phyloP scores from a whole-genome alignment of 2,797 vertebrate genomes.

The Pangasius krempfi region DNA sequence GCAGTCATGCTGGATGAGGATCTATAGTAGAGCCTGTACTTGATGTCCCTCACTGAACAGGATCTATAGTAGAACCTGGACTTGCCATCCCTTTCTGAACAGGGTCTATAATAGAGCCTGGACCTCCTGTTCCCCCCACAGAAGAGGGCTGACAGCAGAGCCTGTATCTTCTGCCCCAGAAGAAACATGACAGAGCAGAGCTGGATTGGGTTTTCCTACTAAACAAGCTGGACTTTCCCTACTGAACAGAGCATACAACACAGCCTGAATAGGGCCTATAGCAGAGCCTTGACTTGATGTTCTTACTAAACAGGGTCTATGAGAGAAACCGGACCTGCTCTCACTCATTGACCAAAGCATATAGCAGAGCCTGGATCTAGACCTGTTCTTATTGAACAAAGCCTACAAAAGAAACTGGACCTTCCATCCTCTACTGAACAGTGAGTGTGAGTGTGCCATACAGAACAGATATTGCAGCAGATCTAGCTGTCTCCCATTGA shows the following conservation, averaged over 20 bases:
- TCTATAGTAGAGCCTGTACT: not conserved
- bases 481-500: not conserved
- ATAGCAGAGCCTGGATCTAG: not conserved
- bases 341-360: not conserved
- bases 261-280: not conserved
- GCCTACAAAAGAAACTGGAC: not conserved
- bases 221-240: not conserved
- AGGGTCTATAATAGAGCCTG: not conserved
- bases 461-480: not conserved
- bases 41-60: not conserved
- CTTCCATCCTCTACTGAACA: not conserved
- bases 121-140: not conserved
- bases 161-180: not conserved
- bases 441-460: not conserved
- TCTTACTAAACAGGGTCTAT: not conserved
- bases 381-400: not conserved
- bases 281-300: not conserved
- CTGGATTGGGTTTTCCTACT: not conserved
- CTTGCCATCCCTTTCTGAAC: too few species aligned
- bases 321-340: not conserved
- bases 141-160: too few species aligned
- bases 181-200: not conserved
- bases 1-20: not conserved
- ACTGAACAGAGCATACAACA: not conserved
- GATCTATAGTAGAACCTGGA: not conserved